These are phyloP conservation scores for Adelges cooleyi DNA, from an alignment of 1,140 invertebrate genomes.

Conservation along the genomic window DNA sequence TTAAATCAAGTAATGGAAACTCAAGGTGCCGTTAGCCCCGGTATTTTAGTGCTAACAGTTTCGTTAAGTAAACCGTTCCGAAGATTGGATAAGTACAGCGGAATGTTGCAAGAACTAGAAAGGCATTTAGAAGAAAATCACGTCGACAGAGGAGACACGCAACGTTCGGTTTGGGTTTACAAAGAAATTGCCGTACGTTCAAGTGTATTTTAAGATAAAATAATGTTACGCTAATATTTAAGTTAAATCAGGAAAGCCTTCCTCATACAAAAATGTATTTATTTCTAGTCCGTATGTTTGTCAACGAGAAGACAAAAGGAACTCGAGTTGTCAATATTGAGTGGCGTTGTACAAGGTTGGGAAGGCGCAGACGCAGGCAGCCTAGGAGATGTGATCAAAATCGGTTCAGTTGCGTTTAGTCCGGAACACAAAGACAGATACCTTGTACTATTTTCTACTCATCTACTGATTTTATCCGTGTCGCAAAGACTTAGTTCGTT, in stretches of 20 bases:
- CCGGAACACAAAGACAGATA: slow-evolving; percentile 76
- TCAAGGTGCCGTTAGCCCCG: slow-evolving; percentile 66
- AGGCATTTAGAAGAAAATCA: slow-evolving; percentile 90
- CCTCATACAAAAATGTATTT: too few relatives aligned
- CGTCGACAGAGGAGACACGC: slow-evolving; percentile 88
- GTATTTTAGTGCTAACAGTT: slow-evolving; percentile 78
- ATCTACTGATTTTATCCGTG: slow-evolving; percentile 78
- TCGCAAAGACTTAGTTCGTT: slow-evolving; percentile 87
- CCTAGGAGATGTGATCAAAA: slow-evolving; percentile 67
- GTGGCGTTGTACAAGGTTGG: slow-evolving; percentile 84
- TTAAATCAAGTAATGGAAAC: slow-evolving; percentile 78
- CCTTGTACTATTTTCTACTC: slow-evolving; percentile 79
- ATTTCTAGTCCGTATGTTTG: slow-evolving; percentile 63
- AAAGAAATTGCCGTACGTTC: slow-evolving; percentile 81
- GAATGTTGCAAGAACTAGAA: slow-evolving; percentile 87
- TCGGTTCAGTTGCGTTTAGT: slow-evolving; percentile 74
- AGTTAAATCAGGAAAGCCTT: too few relatives aligned
- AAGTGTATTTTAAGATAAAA: not conserved
- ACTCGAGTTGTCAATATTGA: slow-evolving; percentile 86
- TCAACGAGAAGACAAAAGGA: slow-evolving; percentile 86
- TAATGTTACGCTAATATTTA: too few relatives aligned
- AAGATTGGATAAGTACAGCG: slow-evolving; percentile 86
- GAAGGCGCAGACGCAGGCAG: slow-evolving; percentile 73
- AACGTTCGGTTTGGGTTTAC: slow-evolving; percentile 84
- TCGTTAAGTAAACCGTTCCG: slow-evolving; percentile 90